These are phyloP conservation scores for Agelas oroides DNA, from an alignment of 37 sponge, comb jelly and placozoan species.

Conservation along the genomic window DNA sequence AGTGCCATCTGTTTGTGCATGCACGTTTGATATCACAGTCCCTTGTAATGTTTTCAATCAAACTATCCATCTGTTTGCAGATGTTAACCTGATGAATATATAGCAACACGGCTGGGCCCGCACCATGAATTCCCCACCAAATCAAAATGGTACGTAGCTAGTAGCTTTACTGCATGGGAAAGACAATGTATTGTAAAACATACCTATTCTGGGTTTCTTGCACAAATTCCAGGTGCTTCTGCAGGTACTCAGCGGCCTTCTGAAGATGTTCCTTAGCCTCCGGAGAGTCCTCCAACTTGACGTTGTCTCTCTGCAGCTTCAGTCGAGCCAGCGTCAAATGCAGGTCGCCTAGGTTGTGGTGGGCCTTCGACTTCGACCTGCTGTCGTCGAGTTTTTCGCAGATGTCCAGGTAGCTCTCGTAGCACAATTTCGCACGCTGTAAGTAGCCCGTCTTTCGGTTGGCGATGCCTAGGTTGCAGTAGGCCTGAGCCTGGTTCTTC, in stretches of 20 bases:
- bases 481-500: constrained; percentile 82
- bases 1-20: too few species aligned
- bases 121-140: too few species aligned
- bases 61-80: too few species aligned
- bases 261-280: constrained; percentile 74
- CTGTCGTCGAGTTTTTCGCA: constrained; percentile 71
- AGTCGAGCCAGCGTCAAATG: constrained; percentile 77
- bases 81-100: too few species aligned
- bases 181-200: not conserved
- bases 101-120: too few species aligned
- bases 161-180: too few species aligned
- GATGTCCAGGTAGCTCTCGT: constrained; percentile 71
- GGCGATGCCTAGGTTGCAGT: constrained; percentile 88
- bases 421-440: constrained; percentile 78
- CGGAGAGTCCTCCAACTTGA: constrained; percentile 40
- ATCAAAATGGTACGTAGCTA: too few species aligned
- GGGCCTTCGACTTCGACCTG: constrained; percentile 73
- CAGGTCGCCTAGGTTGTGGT: constrained; percentile 88
- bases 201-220: constrained; percentile 63
- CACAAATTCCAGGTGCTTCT: constrained; percentile 71
- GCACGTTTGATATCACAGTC: too few species aligned
- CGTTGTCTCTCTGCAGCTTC: constrained; percentile 43
- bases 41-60: too few species aligned
- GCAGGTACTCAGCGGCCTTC: constrained; percentile 67
- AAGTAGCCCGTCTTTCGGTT: constrained; percentile 73